A percentile compares a stretch with the other conserved stretches of the same genome.
Evolutionary conservation across 2,797 vertebrate genomes (phyloP).

Genomic region (Mormyrus hasselquistii): DNA sequence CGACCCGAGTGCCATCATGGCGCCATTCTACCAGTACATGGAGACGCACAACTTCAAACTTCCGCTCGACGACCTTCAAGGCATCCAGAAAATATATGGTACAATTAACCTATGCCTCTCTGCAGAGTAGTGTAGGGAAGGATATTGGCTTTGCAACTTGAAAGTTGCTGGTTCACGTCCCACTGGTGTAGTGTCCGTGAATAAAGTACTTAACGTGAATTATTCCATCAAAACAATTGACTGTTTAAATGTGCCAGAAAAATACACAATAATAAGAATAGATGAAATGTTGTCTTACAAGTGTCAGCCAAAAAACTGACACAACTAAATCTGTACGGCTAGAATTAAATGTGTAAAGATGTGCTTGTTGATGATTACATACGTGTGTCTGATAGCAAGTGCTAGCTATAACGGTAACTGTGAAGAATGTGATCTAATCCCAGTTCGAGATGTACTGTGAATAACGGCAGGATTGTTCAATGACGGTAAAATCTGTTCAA

Average conservation of each 20-base stretch:
- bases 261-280: neutral
- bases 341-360: neutral
- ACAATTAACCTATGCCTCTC: neutral
- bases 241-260: neutral
- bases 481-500: neutral
- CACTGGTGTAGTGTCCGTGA: neutral
- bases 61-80: slow-evolving; percentile 91
- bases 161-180: neutral
- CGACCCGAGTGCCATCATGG: slow-evolving; percentile 95
- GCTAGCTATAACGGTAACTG: neutral
- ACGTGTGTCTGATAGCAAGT: neutral
- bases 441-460: neutral
- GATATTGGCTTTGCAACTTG: neutral
- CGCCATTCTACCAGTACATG: slow-evolving; percentile 98
- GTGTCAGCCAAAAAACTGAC: neutral
- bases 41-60: slow-evolving; percentile 96
- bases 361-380: neutral
- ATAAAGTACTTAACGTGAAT: neutral
- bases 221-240: neutral
- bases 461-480: neutral
- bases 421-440: neutral
- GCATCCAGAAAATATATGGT: slow-evolving; percentile 93
- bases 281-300: neutral
- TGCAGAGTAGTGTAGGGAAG: neutral
- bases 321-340: neutral